A percentile compares a stretch with the other conserved stretches of the same genome.
These are phyloP conservation scores for Anticlea derivata DNA, from an alignment of 2,888 invertebrate species.

Conservation along the genomic window DNA sequence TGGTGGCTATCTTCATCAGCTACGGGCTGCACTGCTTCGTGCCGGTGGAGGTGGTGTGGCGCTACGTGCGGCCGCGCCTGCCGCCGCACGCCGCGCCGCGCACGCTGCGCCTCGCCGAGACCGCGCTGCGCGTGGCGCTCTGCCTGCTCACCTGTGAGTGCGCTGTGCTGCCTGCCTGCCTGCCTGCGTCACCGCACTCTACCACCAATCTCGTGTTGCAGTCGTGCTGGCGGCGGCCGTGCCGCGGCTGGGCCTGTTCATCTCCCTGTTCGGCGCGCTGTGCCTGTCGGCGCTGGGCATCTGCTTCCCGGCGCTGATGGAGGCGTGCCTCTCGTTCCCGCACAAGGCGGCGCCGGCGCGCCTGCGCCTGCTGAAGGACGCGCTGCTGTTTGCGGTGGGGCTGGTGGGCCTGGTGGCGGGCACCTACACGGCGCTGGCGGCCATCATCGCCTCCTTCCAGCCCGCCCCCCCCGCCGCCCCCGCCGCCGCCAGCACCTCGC, in stretches of 20 bases:
- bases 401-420: slow-evolving; percentile 86
- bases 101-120: slow-evolving; percentile 86
- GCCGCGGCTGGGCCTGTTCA: slow-evolving; percentile 92
- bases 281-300: slow-evolving; percentile 94
- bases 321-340: slow-evolving; percentile 81
- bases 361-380: slow-evolving; percentile 72
- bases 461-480: slow-evolving; percentile 1
- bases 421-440: slow-evolving; percentile 85
- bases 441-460: slow-evolving; percentile 78
- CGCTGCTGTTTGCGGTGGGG: slow-evolving; percentile 83
- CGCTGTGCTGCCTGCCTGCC: background rate
- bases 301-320: slow-evolving; percentile 91
- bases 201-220: slow-evolving; percentile 64
- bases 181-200: no score
- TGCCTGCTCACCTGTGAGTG: slow-evolving; percentile 93
- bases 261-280: slow-evolving; percentile 92
- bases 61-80: slow-evolving; percentile 82
- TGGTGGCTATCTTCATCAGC: slow-evolving; percentile 93
- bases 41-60: slow-evolving; percentile 96
- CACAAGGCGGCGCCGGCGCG: slow-evolving; percentile 63
- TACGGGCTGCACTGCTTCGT: slow-evolving; percentile 98
- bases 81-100: slow-evolving; percentile 48
- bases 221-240: slow-evolving; percentile 90
- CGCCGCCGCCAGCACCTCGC: background rate
- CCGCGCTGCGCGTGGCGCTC: slow-evolving; percentile 87